Evolutionary conservation across 2,888 invertebrate species (phyloP).

Genomic region (Diadegma fenestrale): DNA sequence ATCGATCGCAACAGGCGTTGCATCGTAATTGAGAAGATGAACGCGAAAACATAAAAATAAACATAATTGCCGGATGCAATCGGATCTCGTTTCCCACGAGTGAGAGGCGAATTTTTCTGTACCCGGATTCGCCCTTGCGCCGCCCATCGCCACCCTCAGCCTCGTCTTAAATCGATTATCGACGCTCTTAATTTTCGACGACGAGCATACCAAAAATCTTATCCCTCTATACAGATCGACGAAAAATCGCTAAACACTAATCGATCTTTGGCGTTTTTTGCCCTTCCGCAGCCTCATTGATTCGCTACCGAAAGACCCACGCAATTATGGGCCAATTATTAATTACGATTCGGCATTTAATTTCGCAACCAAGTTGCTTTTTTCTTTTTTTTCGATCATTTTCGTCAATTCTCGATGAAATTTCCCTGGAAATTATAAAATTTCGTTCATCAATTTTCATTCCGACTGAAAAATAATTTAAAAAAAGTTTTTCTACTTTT

Average conservation of each 20-base stretch:
- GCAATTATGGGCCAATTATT: neutral
- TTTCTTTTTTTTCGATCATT: neutral
- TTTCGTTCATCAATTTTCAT: neutral
- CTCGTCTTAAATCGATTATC: slow-evolving; percentile 58
- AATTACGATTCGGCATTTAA: neutral
- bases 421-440: neutral
- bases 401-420: neutral
- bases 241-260: slow-evolving; percentile 37
- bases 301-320: neutral
- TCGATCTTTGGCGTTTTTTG: slow-evolving; percentile 47
- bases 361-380: neutral
- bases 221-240: slow-evolving; percentile 22
- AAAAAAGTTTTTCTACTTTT: too few species aligned
- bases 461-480: too few species aligned
- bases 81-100: slow-evolving; percentile 83
- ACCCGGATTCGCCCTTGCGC: slow-evolving; percentile 53
- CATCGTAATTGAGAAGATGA: slow-evolving; percentile 2
- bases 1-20: neutral
- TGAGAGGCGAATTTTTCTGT: slow-evolving; percentile 44
- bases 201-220: slow-evolving; percentile 14
- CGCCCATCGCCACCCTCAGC: slow-evolving; percentile 57
- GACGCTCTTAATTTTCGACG: slow-evolving; percentile 62
- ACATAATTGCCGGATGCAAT: slow-evolving; percentile 79
- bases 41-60: slow-evolving; percentile 35
- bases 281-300: neutral